Evolutionary conservation across 1,140 invertebrate genomes (phyloP), one percentile per base, ranked within the genome.

Genomic region (Drosophila ogumai): DNA sequence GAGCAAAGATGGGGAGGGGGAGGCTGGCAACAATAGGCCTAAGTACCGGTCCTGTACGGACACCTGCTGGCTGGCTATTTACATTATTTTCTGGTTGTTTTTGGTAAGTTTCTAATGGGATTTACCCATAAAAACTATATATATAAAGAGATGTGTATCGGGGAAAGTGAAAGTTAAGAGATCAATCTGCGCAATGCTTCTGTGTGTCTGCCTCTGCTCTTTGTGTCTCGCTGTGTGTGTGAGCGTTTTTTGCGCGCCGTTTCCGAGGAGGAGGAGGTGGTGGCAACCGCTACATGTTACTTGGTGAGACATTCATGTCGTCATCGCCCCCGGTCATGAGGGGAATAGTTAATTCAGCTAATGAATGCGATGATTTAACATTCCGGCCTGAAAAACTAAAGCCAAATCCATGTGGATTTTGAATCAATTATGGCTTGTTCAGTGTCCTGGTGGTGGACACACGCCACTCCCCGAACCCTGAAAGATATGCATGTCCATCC

Each of bases 81-180:
- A 97, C 91, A 94, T 98, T 61, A 87, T 96, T 47, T 98, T 98
- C 93, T 97, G 96, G 96, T 95, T 96, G 91, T 93, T 98, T 72
- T 96, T 99, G 97, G 97, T 98, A 94, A 94, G 93, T 93, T 64
- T 40, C 15, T 4, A 31, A 49, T 49, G 22, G 44, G 41, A 55
- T 28, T 36, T 31, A 40, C 6, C 17, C 22, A 32, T 60, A 12
- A 34, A 43, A 5, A 13, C 13, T n/a, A 32, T 47, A 34, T 56
- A n/a, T 7, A 22, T 36, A 34, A 10, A 44, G 15, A 43, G 25
- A 17, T 60, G 12, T 34, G 31, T 41, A 52, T 52, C n/a, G 50
- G 25, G 28, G 17, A 76, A 82, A 87, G 86, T 79, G 81, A 81
- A 90, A 84, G 85, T 58, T 40, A 31, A 40, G 22, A 75, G 74